A percentile compares a stretch with the other conserved stretches of the same genome.
phyloP scores from a whole-genome alignment of 1,140 invertebrate genomes.

The Homarus americanus region DNA sequence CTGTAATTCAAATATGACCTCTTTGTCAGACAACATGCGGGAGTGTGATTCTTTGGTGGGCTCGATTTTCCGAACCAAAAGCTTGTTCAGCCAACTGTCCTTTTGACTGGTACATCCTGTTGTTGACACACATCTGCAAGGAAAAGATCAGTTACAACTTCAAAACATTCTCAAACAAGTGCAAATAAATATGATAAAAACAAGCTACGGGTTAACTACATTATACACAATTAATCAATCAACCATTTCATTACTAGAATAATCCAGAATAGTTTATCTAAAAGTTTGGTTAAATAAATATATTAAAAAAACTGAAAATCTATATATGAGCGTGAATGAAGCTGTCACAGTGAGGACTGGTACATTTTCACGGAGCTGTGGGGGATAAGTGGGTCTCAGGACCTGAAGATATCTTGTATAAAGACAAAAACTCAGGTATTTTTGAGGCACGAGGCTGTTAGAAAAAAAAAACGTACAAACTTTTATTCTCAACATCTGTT shows the following conservation, averaged over 20 bases:
- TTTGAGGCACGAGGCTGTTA: no score
- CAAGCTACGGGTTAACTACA: not conserved
- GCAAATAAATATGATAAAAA: not conserved
- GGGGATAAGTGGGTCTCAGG: no score
- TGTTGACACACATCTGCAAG: conserved; percentile 66
- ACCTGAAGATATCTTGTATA: no score
- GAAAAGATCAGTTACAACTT: not conserved
- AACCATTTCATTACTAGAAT: not conserved
- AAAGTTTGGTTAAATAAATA: conserved; percentile 79
- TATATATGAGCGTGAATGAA: not conserved
- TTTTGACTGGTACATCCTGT: conserved; percentile 76
- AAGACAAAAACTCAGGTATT: no score
- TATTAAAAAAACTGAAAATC: conserved; percentile 71
- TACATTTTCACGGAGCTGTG: no score
- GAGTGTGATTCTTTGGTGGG: conserved; percentile 97
- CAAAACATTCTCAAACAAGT: not conserved
- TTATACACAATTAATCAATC: not conserved
- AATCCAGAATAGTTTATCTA: not conserved
- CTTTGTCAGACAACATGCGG: conserved; percentile 95
- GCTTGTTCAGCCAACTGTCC: conserved; percentile 93
- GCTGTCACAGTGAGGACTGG: no score
- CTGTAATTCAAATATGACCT: conserved; percentile 95
- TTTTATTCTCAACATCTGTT: no score
- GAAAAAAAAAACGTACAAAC: no score
- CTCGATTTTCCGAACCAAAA: conserved; percentile 93